These are phyloP conservation scores for Bucco capensis DNA, from an alignment of 2,113 vertebrate genomes.

Conservation along the genomic window DNA sequence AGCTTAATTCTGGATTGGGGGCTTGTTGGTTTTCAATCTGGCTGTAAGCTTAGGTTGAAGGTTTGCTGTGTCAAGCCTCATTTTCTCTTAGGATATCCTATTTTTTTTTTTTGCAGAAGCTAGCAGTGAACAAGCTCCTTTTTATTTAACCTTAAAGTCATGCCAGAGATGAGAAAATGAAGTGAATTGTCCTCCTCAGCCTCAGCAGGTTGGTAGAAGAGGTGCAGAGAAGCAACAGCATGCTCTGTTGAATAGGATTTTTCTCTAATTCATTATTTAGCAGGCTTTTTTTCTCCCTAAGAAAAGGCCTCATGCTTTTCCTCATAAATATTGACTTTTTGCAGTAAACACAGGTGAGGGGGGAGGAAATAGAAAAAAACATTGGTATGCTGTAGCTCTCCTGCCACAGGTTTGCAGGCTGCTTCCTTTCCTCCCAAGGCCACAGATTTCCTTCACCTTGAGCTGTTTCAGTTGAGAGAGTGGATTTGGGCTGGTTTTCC, in stretches of 20 bases:
- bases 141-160: neutral
- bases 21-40: neutral
- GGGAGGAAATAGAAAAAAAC: neutral
- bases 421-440: neutral
- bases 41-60: neutral
- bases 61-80: neutral
- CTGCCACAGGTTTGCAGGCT: neutral
- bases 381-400: neutral
- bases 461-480: neutral
- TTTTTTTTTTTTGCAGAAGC: too few species aligned
- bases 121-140: neutral
- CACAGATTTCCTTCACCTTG: neutral
- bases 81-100: neutral
- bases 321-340: neutral
- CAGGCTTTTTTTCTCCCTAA: neutral
- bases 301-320: neutral
- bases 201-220: neutral
- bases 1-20: neutral
- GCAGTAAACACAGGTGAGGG: neutral
- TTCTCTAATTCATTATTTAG: constrained; percentile 10
- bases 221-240: neutral
- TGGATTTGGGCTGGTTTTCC: neutral
- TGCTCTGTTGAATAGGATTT: neutral
- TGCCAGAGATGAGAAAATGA: neutral
- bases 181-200: neutral